Evolutionary conservation across 2,797 vertebrate species (phyloP), one percentile per base, ranked within the genome.

Genomic region (Gastrophryne carolinensis): DNA sequence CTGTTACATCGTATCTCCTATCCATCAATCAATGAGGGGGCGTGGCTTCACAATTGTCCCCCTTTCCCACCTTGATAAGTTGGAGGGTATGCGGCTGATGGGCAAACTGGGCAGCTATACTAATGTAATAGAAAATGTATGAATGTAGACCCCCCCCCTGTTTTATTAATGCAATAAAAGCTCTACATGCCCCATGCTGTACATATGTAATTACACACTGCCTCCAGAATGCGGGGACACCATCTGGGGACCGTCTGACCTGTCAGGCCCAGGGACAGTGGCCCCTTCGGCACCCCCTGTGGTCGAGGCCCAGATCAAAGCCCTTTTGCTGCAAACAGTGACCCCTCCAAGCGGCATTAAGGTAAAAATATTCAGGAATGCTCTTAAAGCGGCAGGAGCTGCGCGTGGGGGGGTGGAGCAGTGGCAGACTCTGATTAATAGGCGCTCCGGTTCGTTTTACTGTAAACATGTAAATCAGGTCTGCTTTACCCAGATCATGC

Each of bases 381-480:
- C 44, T 66, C 26, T 34, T 66, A 34, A 50, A 66, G 30, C 26
- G 8, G n/a, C n/a, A n/a, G n/a, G n/a, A n/a, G n/a, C n/a, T n/a
- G n/a, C n/a, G n/a, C n/a, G 17, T 30, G 47, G 47, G 27, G 49
- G 12, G 27, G 17, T 32, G 15, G 26, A 17, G 11, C 11, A 11
- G 26, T 13, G 39, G 26, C 27, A 54, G 65, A 67, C 34, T 6
- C 57, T 44, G 35, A 69, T 56, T 19, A 57, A 30, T 57, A 41
- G 44, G 11, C 5, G 13, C 7, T 9, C 15, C 11, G 5, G 47
- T 10, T 32, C 32, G 35, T 12, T n/a, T 39, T 23, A 7, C 13
- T 37, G 53, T 56, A 34, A 68, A 66, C 34, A 52, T 65, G 62
- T n/a, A 30, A 49, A 65, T 65, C 11, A n/a, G 2, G 7, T 7